Evolutionary conservation across 2,888 invertebrate species (phyloP).

Genomic region (Athripsodes cinereus): DNA sequence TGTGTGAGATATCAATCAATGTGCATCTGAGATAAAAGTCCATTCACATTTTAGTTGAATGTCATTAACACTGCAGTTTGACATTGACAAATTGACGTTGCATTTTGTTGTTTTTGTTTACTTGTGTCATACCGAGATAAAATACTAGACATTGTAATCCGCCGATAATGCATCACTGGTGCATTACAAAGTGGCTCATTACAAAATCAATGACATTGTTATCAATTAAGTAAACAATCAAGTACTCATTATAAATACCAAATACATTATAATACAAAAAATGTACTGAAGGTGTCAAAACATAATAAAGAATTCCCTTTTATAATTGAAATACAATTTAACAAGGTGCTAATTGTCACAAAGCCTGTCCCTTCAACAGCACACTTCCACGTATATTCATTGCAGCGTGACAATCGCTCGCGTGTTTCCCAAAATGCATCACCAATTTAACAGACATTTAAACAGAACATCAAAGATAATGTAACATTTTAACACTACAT

Average conservation of each 20-base stretch:
- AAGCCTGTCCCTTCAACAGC: not conserved
- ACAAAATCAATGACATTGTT: no score
- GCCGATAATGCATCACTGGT: no score
- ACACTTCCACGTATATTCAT: not conserved
- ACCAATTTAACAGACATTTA: not conserved
- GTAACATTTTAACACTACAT: not conserved
- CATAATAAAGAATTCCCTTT: no score
- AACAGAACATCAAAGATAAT: not conserved
- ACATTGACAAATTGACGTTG: slow-evolving; percentile 2
- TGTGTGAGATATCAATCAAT: not conserved
- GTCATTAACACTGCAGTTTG: not conserved
- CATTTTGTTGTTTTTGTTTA: not conserved
- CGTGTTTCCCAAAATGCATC: not conserved
- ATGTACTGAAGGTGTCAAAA: no score
- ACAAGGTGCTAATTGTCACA: not conserved
- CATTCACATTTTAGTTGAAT: not conserved
- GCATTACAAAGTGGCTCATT: no score
- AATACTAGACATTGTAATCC: no score
- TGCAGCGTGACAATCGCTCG: not conserved
- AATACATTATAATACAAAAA: no score
- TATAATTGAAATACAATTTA: not conserved
- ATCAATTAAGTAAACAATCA: no score
- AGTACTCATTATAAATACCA: no score
- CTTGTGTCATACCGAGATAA: no score
- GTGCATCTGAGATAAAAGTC: not conserved